Conservation (phyloP, 2,888 invertebrate species). For the Caenorhabditis virilis region DNA sequence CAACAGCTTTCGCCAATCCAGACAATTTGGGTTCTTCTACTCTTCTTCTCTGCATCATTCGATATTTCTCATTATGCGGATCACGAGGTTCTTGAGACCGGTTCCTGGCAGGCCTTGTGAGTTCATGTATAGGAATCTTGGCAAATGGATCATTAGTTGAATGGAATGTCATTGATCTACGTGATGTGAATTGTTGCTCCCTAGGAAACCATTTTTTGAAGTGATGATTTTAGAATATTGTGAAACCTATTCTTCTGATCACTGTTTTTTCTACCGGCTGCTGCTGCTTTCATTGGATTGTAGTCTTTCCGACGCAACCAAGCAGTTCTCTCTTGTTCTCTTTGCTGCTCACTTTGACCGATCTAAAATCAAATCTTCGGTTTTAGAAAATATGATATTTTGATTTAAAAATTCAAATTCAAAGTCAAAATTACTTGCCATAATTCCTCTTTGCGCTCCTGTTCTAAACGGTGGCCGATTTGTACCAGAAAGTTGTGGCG, state of each 20-base stretch:
- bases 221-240: background rate
- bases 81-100: conserved; percentile 35
- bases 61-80: conserved; percentile 22
- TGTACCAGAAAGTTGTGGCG: conserved; percentile 20
- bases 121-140: conserved; percentile 12
- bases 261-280: conserved; percentile 69
- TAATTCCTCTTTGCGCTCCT: conserved; percentile 28
- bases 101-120: conserved; percentile 15
- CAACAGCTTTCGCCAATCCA: conserved; percentile 56
- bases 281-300: conserved; percentile 91
- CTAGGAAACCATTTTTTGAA: background rate
- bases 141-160: conserved; percentile 17
- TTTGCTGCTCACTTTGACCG: conserved; percentile 34
- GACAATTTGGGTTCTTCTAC: conserved; percentile 17
- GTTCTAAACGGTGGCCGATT: conserved; percentile 30
- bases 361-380: conserved; percentile 18
- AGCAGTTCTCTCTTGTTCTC: conserved; percentile 86
- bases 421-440: no score
- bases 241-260: conserved; percentile 51
- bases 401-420: background rate
- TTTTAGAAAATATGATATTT: background rate
- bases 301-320: conserved; percentile 94
- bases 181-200: conserved; percentile 57
- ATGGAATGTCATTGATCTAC: conserved; percentile 63
- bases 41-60: conserved; percentile 16